Evolutionary conservation across 2,888 invertebrate genomes (phyloP), one percentile per base, ranked within the genome.

Genomic region (Tetragnatha montana): DNA sequence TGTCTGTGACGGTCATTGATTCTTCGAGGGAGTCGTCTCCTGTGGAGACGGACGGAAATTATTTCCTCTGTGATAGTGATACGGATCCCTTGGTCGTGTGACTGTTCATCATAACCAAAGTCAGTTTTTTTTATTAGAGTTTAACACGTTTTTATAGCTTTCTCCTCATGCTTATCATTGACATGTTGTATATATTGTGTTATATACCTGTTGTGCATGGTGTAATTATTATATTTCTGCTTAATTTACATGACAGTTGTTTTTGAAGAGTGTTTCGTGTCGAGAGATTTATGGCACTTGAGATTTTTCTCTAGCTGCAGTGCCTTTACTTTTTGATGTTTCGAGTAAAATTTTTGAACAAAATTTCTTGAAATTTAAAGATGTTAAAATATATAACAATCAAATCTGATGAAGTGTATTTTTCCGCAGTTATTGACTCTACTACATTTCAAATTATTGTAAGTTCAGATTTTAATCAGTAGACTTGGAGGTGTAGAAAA

Each of bases 21-120:
- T 19, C 73, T 19, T 21, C 60, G 51, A 22, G 50, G 71, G 75
- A 49, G 35, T 50, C 21, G 12, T 35, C 35, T 35, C 35, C 35
- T 4, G 22, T 49, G 12, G 73, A 50, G 17, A 75, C 50, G 12
- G 21, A 22, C 50, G 22, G 51, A 75, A 74, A 60, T 70, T 69
- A 75, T 75, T 89, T 74, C 73, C 81, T 71, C 73, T 89, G 85
- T 85, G 89, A 89, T 89, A 89, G 89, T 74, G 89, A 89, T 86
- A 89, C 84, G 60, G 89, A 89, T 71, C 89, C 89, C 21, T 81
- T 89, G 14, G 78, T 86, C 49, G 76, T 84, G 19, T 89, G 68
- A 73, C 19, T 22, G 22, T 8, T 73, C 71, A 71, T 71, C 14
- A 21, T 51, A 49, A 81, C 21, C 71, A 49, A 35, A 35, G 70